Evolutionary conservation across 2,797 vertebrate genomes (phyloP), one percentile per base, ranked within the genome.

Genomic region (Gymnothorax javanicus): DNA sequence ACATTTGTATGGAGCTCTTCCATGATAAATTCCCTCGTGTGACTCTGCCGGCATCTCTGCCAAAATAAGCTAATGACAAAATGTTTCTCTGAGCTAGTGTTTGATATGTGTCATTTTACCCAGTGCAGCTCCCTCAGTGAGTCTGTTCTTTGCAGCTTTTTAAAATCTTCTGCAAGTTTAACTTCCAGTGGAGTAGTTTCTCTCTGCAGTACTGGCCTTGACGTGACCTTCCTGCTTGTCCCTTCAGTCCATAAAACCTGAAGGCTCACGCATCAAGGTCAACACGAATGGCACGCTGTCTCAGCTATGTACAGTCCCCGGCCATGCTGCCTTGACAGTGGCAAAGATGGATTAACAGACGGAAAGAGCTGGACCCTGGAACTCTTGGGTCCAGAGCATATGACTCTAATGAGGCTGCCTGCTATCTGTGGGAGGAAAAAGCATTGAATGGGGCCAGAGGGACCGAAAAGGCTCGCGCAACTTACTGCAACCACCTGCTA

Each of bases 1-100:
- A 43, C 82, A 60, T 75, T 69, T 79, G 59, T 59, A 69, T 60
- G 43, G 86, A 9, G 77, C 56, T 82, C n/a, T 69, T 71, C 56
- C 60, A 57, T 27, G 3, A 82, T 75, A 25, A 20, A n/a, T 12
- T 62, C 60, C 43, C n/a, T 64, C 56, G 85, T 79, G 85, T 33
- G 23, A 77, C 54, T 85, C 57, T 17, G 27, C 85, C 25, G n/a
- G 60, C 60, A 23, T 73, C 15, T 82, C 4, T 25, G 82, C 71
- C 52, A 82, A 79, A 15, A 23, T 79, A 52, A 54, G 75, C 75
- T 52, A 79, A 52, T 79, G 75, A 64, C 75, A 82, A 67, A 83
- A 83, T 83, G 17, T 71, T 83, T 86, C 56, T 75, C 62, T 27
- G 52, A 13, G 8, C 52, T 27, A 86, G 59, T 58, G 12, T 83